Evolutionary conservation across 1,140 invertebrate genomes (phyloP).

Genomic region (Gonatopus flavifemur): DNA sequence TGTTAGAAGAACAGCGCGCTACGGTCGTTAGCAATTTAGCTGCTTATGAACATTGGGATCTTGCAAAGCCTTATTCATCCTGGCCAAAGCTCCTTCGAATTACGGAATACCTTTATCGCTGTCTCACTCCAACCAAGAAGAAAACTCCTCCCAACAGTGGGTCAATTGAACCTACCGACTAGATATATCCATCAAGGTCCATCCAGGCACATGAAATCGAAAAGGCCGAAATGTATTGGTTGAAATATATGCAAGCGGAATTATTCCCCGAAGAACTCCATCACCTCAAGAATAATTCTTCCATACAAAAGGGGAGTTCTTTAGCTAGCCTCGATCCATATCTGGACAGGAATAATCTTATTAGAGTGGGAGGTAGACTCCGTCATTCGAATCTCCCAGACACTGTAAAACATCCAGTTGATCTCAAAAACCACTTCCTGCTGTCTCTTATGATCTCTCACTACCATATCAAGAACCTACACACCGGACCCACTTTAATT

Average conservation of each 20-base stretch:
- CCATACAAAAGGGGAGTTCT: neutral
- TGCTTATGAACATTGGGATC: neutral
- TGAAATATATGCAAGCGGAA: neutral
- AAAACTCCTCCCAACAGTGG: neutral
- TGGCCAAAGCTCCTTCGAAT: neutral
- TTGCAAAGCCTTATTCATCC: neutral
- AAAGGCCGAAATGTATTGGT: too few species aligned
- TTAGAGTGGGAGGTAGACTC: slow-evolving; percentile 31
- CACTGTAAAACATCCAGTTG: slow-evolving; percentile 30
- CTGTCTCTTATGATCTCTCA: slow-evolving; percentile 10
- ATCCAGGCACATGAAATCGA: too few species aligned
- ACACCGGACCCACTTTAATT: slow-evolving; percentile 15
- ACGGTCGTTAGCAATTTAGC: too few species aligned
- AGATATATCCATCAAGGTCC: neutral
- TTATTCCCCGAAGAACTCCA: neutral
- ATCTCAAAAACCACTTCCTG: slow-evolving; percentile 18
- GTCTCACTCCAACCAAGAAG: neutral
- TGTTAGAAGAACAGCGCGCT: too few species aligned
- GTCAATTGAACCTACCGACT: neutral
- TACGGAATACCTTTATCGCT: neutral
- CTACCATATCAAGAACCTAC: slow-evolving; percentile 14
- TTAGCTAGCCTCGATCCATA: slow-evolving; percentile 10
- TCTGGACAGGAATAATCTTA: slow-evolving; percentile 20
- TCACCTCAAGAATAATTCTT: neutral
- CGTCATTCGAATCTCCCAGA: slow-evolving; percentile 12